These are phyloP conservation scores for Plotosus lineatus DNA, from an alignment of 2,113 vertebrate genomes.

Conservation along the genomic window DNA sequence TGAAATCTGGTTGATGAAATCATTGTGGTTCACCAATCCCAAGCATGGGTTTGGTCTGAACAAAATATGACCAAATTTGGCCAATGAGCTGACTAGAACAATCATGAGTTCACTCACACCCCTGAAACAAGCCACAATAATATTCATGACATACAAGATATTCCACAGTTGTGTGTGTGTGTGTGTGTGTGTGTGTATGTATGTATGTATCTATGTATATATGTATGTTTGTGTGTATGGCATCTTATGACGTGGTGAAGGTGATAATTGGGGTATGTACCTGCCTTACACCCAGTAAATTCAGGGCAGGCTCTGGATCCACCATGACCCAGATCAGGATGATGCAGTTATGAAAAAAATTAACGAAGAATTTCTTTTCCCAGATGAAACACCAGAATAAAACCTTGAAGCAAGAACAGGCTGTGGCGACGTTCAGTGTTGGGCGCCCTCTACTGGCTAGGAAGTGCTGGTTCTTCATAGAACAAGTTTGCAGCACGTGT, in stretches of 20 bases:
- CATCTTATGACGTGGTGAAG: background rate
- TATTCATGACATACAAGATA: background rate
- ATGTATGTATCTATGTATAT: too few relatives aligned
- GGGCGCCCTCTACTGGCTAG: background rate
- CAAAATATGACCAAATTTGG: background rate
- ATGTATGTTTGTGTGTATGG: too few relatives aligned
- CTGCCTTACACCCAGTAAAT: background rate
- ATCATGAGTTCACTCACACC: background rate
- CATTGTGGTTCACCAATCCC: background rate
- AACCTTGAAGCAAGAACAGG: background rate
- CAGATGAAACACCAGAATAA: background rate
- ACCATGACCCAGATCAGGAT: background rate
- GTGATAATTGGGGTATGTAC: background rate
- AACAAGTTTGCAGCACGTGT: background rate
- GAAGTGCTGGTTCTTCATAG: background rate
- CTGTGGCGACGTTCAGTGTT: background rate
- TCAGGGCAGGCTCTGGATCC: background rate
- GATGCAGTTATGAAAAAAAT: too few relatives aligned
- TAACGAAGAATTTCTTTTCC: background rate
- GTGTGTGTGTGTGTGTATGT: background rate
- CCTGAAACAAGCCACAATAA: background rate
- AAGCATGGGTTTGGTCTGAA: background rate
- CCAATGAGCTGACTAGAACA: background rate
- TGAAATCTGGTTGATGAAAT: background rate
- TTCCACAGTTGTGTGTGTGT: background rate